Percentiles rank a stretch among this genome's conserved stretches.
Evolutionary conservation across 2,113 vertebrate genomes (phyloP).

Genomic region (Trichechus manatus): DNA sequence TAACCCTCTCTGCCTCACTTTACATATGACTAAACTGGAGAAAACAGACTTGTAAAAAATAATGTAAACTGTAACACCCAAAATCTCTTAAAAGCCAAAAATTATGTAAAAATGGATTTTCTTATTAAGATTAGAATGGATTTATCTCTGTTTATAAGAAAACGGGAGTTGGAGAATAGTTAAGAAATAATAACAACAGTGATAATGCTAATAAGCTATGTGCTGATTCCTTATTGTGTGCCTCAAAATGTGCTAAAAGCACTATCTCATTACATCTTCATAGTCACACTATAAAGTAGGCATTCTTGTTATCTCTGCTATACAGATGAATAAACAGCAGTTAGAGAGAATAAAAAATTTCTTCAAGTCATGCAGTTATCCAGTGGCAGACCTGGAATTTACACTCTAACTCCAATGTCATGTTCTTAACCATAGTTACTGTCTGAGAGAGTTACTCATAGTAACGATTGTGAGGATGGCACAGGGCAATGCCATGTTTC

Average conservation of each 20-base stretch:
- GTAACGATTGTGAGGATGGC: too few species aligned
- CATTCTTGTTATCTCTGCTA: background rate
- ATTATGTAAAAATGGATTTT: background rate
- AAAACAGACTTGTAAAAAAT: background rate
- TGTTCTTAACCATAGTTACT: background rate
- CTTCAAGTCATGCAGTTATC: background rate
- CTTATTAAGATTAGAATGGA: background rate
- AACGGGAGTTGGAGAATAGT: background rate
- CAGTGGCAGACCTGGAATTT: background rate
- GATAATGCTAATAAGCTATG: background rate
- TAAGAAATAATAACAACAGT: background rate
- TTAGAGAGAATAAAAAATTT: background rate
- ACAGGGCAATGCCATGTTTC: too few species aligned
- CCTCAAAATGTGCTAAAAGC: background rate
- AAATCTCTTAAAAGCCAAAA: background rate
- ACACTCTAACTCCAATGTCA: background rate
- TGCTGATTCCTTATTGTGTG: background rate
- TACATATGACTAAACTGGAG: background rate
- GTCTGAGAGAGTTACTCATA: background rate
- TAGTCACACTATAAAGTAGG: background rate
- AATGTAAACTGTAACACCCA: background rate
- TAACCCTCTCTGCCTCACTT: background rate
- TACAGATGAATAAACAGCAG: background rate
- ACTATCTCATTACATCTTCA: background rate
- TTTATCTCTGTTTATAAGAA: background rate